Evolutionary conservation across 2,888 invertebrate genomes (phyloP).

Genomic region (Drosophila yooni): DNA sequence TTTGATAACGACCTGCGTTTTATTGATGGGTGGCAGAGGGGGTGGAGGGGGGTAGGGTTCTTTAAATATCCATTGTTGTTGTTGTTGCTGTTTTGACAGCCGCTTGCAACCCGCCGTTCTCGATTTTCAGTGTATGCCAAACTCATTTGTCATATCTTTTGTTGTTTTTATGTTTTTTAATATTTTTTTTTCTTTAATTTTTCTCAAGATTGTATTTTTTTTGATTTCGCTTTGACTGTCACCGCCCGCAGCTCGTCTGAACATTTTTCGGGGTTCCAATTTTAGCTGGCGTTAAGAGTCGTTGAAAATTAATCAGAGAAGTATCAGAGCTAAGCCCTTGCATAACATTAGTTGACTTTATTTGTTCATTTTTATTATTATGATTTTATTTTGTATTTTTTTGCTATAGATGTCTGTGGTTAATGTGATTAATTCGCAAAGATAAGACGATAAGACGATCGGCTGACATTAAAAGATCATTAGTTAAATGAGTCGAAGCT

Average conservation of each 20-base stretch:
- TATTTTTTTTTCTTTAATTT: neutral
- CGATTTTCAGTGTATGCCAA: constrained; percentile 24
- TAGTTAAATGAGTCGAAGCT: constrained; percentile 33
- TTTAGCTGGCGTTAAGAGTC: constrained; percentile 22
- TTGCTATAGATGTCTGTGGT: constrained; percentile 26
- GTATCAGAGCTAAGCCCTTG: constrained; percentile 22
- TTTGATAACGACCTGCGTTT: constrained; percentile 22
- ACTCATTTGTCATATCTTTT: constrained; percentile 56
- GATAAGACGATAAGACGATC: constrained; percentile 36
- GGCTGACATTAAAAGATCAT: constrained; percentile 48
- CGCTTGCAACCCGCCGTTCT: constrained; percentile 40
- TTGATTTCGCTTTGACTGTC: constrained; percentile 29
- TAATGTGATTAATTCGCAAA: constrained; percentile 64
- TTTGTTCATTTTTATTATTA: neutral
- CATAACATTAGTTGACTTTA: constrained; percentile 41
- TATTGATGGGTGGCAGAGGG: no score
- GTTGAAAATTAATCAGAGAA: constrained; percentile 43
- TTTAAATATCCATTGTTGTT: constrained; percentile 13
- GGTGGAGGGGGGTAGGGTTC: constrained; percentile 12
- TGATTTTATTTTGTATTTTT: constrained; percentile 6
- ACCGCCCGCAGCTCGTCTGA: constrained; percentile 51
- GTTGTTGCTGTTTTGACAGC: constrained; percentile 40
- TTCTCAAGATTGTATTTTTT: constrained; percentile 13
- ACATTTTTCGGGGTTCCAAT: constrained; percentile 14
- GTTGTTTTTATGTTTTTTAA: neutral